Evolutionary conservation across 2,113 vertebrate species (phyloP).

Genomic region (Plotosus lineatus): DNA sequence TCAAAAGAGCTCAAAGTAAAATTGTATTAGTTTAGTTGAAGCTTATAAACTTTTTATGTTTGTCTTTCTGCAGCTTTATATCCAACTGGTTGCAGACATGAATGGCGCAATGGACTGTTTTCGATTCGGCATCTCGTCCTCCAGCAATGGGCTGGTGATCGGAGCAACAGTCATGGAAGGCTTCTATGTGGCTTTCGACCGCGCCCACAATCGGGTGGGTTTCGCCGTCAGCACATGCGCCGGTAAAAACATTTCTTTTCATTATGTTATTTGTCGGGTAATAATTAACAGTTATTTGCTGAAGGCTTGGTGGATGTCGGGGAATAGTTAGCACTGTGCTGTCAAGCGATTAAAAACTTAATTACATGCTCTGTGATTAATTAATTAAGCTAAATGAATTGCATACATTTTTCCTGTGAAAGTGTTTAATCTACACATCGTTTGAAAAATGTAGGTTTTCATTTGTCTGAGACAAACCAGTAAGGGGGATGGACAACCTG

Average conservation of each 20-base stretch:
- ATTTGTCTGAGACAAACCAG: too few species aligned
- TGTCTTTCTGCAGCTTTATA: conserved; percentile 80
- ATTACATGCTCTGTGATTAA: too few species aligned
- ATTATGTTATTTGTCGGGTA: neutral
- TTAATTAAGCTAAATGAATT: too few species aligned
- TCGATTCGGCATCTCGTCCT: conserved; percentile 88
- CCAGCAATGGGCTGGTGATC: conserved; percentile 84
- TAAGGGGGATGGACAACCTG: too few species aligned
- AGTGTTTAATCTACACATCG: too few species aligned
- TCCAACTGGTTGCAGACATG: conserved; percentile 83
- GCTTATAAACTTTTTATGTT: neutral
- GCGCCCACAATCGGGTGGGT: conserved; percentile 81
- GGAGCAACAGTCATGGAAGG: conserved; percentile 98
- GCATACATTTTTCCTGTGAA: too few species aligned
- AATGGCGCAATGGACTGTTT: conserved; percentile 84
- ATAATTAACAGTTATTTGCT: too few species aligned
- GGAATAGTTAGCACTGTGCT: too few species aligned
- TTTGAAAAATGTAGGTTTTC: too few species aligned
- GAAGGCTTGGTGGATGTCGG: too few species aligned
- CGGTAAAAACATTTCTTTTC: conserved; percentile 69
- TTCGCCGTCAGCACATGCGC: conserved; percentile 90
- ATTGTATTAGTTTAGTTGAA: neutral
- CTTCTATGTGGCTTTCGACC: conserved; percentile 93
- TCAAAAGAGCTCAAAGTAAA: neutral
- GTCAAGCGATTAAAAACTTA: too few species aligned